Base-by-base conservation (phyloP, 2,888 invertebrate species). In the Sicus ferrugineus region DNA sequence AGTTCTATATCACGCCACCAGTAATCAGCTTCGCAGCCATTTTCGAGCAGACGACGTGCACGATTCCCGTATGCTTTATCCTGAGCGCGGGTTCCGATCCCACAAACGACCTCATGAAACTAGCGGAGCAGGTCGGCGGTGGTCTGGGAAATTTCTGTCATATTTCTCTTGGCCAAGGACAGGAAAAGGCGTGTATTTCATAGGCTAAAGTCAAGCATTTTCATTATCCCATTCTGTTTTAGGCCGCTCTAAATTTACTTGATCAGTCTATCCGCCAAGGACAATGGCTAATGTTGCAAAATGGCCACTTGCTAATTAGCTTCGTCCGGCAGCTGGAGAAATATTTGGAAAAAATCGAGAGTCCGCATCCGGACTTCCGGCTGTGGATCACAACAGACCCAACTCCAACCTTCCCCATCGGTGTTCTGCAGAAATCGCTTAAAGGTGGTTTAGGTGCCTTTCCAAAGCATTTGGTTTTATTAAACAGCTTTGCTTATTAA, bases 61-160 rank as follows among this genome's bases (percentile, higher is more conserved):
- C 86, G 21, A 95, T 93, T 42, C 97, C 97, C 0, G 93, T 97
- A 2, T 93, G 97, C 75, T 97, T 98, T 81, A 93, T 97, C 73
- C 87, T 97, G 59, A 96, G 96, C 74, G 95, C 97, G 14, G 97
- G 97, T 0, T 96, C 96, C 0, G 96, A 98, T 86, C 97, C 97
- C 0, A 92, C 96, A 0, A 92, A 92, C 70, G 94, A 95, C 78
- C 85, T 94, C 65, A 92, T 93, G 89, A 93, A 93, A 83, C 82
- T 94, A 19, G 92, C 93, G 6, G 90, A 92, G 74, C 86, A 90
- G 75, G 87, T 89, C 74, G 90, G 90, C 54, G 90, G 89, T 72
- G 92, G 93, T 38, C 89, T 90, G 58, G 90, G 90, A 54, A 94
- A 92, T 82, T 95, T 97, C 82, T 91, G 92, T 78, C 93, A 94